A percentile compares a stretch with the other conserved stretches of the same genome.
These are phyloP conservation scores for Tokudaia muenninki DNA, from an alignment of 2,797 vertebrate species.

Conservation along the genomic window DNA sequence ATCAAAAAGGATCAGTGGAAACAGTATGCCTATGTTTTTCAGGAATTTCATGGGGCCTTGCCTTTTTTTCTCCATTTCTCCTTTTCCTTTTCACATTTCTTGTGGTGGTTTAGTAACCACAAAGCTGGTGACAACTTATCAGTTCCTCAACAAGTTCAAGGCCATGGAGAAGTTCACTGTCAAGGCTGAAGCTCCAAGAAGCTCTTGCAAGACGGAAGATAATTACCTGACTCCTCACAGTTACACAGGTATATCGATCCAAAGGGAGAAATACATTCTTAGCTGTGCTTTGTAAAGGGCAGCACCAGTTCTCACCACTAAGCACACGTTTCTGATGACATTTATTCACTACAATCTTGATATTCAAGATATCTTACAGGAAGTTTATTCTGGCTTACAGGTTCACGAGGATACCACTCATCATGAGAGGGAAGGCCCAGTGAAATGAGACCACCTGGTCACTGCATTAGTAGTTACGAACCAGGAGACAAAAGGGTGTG, in stretches of 20 bases:
- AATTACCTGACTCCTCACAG: not conserved
- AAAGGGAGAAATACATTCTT: not conserved
- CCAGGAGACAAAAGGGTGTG: not conserved
- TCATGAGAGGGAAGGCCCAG: not conserved
- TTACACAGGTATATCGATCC: not conserved
- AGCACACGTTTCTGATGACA: not conserved
- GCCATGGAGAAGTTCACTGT: not conserved
- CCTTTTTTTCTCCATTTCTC: not conserved
- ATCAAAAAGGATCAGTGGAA: not conserved
- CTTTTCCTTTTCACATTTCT: not conserved
- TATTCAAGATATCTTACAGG: not conserved
- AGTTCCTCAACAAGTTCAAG: not conserved
- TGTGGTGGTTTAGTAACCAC: conserved; percentile 19
- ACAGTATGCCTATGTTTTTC: not conserved
- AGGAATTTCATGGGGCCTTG: not conserved
- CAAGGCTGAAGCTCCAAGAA: not conserved
- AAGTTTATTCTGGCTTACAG: not conserved
- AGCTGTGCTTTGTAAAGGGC: not conserved
- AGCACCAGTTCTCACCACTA: not conserved
- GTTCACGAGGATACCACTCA: not conserved
- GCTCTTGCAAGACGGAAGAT: not conserved
- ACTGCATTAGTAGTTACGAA: not conserved
- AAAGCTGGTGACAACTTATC: not conserved
- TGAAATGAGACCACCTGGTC: not conserved
- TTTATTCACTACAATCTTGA: not conserved